Evolutionary conservation across 2,797 vertebrate genomes (phyloP).

Genomic region (Myotis pilosus): DNA sequence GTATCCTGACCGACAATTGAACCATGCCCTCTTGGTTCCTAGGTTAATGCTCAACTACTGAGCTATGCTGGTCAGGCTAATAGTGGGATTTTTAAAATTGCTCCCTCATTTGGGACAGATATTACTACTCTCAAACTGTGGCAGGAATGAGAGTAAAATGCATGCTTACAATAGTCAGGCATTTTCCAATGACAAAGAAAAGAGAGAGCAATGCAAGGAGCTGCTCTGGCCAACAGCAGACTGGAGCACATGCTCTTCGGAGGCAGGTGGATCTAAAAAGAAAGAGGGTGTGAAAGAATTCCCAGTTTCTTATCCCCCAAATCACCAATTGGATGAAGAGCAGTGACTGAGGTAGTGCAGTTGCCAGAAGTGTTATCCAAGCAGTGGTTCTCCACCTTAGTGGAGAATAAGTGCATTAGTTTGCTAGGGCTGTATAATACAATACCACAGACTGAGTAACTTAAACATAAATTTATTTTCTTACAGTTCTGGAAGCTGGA

Average conservation of each 20-base stretch:
- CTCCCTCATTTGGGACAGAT: neutral
- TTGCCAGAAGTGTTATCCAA: neutral
- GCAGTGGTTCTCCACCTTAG: neutral
- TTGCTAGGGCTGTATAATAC: neutral
- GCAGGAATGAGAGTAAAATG: neutral
- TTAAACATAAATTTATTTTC: neutral
- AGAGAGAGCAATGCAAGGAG: neutral
- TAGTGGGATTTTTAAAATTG: neutral
- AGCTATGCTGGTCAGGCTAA: neutral
- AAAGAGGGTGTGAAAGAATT: neutral
- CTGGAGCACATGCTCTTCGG: neutral
- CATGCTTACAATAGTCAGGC: neutral
- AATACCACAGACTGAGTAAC: neutral
- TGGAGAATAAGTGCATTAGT: neutral
- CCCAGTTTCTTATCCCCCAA: neutral
- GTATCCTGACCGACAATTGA: no score
- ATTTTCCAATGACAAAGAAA: neutral
- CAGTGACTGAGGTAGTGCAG: neutral
- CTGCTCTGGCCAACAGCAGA: neutral
- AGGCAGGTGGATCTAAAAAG: neutral
- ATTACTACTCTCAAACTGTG: neutral
- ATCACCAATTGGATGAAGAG: neutral
- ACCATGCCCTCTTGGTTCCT: no score
- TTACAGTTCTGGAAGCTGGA: neutral
- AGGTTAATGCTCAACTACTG: no score